Evolutionary conservation across 2,797 vertebrate genomes (phyloP).

Genomic region (Chaunax sp.): DNA sequence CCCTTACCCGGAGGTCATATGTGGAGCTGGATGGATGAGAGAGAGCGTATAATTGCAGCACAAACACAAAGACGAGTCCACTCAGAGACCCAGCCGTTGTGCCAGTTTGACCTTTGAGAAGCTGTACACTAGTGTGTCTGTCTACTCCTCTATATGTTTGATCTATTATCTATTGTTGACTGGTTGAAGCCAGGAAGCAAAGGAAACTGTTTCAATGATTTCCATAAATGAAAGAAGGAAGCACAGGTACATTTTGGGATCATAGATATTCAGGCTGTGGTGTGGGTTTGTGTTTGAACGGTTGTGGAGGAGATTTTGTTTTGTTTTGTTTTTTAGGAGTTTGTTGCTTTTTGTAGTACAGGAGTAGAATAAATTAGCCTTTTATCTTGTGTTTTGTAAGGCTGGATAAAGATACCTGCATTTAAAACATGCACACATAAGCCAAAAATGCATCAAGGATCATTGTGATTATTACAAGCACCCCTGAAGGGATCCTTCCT

Average conservation of each 20-base stretch:
- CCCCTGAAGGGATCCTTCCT: neutral
- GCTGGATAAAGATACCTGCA: too few species aligned
- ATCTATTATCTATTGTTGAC: conserved; percentile 69
- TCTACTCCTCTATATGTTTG: conserved; percentile 34
- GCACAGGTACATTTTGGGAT: conserved; percentile 14
- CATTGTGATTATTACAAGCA: neutral
- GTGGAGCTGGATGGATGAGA: conserved; percentile 59
- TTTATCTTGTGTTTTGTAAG: too few species aligned
- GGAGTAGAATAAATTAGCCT: too few species aligned
- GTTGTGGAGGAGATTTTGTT: neutral
- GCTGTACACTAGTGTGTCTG: conserved; percentile 42
- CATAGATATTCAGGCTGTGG: neutral
- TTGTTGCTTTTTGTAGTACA: too few species aligned
- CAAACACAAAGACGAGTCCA: conserved; percentile 69
- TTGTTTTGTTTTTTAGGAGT: too few species aligned
- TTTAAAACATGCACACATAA: too few species aligned
- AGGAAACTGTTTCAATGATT: conserved; percentile 67
- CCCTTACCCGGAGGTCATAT: conserved; percentile 66
- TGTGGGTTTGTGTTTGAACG: neutral
- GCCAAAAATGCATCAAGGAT: neutral
- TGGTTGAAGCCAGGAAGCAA: conserved; percentile 47
- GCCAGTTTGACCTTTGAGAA: conserved; percentile 37
- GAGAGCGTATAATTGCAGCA: conserved; percentile 64
- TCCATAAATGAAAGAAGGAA: conserved; percentile 37
- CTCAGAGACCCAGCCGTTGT: conserved; percentile 43